Conservation (phyloP, 2,888 invertebrate genomes). For the Pseudanteris insignis region DNA sequence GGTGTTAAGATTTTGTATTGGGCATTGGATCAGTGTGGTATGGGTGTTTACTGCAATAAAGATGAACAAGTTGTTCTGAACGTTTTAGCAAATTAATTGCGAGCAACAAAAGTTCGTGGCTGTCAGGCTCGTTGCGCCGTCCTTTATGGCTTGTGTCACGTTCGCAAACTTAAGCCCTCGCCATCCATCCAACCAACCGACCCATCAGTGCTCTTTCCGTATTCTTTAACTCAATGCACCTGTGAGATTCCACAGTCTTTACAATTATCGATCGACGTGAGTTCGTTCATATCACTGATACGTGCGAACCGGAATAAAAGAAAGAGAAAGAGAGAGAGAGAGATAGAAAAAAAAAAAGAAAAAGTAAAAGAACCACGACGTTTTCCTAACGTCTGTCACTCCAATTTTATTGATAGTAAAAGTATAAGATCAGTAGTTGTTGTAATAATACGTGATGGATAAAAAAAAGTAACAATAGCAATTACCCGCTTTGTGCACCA, state of each 20-base stretch:
- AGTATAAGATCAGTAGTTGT: no score
- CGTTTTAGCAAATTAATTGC: not conserved
- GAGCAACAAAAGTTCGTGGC: conserved; percentile 9
- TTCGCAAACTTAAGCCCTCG: conserved; percentile 57
- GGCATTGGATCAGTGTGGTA: conserved; percentile 36
- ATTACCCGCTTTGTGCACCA: no score
- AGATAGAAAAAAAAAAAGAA: no score
- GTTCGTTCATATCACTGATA: no score
- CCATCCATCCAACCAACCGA: conserved; percentile 56
- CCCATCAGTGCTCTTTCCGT: conserved; percentile 56
- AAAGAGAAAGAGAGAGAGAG: no score
- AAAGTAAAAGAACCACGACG: no score
- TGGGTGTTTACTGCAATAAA: conserved; percentile 33
- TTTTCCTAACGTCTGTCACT: no score
- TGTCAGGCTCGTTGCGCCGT: no score
- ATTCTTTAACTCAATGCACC: conserved; percentile 60
- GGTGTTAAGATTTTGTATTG: conserved; percentile 21
- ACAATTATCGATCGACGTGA: conserved; percentile 30
- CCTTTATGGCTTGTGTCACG: conserved; percentile 13
- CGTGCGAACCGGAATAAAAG: no score
- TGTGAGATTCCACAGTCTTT: conserved; percentile 52
- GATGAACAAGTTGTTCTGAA: conserved; percentile 24
- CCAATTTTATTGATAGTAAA: no score
- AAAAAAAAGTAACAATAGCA: no score
- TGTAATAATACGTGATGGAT: no score